Conservation (phyloP, 1,140 invertebrate species). For the Drosophila rufa region DNA sequence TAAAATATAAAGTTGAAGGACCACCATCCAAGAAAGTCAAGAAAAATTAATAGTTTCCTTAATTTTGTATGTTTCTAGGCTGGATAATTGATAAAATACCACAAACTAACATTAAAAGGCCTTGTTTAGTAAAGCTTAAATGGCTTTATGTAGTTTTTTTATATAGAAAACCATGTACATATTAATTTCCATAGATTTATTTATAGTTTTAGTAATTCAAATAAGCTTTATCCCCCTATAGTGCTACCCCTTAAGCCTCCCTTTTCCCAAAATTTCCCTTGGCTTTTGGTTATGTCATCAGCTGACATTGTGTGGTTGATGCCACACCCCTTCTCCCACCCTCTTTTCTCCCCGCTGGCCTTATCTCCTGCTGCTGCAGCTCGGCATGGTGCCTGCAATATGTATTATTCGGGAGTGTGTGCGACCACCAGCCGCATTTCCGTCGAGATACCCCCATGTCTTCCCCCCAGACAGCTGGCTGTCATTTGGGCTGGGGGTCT, state of each 20-base stretch:
- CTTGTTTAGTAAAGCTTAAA: not conserved
- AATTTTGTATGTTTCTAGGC: too few species aligned
- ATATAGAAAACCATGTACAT: too few species aligned
- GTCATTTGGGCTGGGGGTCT: slow-evolving; percentile 55
- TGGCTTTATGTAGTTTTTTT: too few species aligned
- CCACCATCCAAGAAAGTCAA: too few species aligned
- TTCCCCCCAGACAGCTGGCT: slow-evolving; percentile 51
- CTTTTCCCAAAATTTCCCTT: not conserved
- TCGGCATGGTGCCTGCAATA: slow-evolving; percentile 37
- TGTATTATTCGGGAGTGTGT: slow-evolving; percentile 21
- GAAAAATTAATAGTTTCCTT: not conserved
- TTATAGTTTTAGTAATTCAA: not conserved
- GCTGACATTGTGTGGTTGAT: slow-evolving; percentile 40
- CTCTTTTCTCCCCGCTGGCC: not conserved
- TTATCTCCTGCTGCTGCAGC: slow-evolving; percentile 32
- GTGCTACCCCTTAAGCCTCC: not conserved
- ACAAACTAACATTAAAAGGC: not conserved
- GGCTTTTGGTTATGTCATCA: slow-evolving; percentile 43
- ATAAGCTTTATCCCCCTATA: not conserved
- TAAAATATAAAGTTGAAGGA: too few species aligned
- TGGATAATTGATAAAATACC: not conserved
- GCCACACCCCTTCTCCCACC: slow-evolving; percentile 3
- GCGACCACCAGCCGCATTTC: slow-evolving; percentile 34
- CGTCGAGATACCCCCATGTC: slow-evolving; percentile 35
- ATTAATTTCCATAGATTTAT: too few species aligned